Conservation (phyloP, 2,888 invertebrate genomes). For the Drosophila meridionalis region DNA sequence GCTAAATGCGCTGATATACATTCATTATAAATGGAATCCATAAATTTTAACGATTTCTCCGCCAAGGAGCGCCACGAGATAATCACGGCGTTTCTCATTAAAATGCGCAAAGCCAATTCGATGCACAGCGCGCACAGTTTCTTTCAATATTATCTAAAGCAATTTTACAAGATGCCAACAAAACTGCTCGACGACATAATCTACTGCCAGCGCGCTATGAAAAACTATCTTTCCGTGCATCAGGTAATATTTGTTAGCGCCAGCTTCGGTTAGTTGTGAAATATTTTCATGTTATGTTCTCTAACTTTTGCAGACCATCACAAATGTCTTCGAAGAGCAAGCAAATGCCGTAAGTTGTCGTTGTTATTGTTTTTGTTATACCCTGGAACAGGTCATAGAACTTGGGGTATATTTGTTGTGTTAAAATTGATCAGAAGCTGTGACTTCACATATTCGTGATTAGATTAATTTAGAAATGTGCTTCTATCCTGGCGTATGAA, state of each 20-base stretch:
- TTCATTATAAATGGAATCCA: conserved; percentile 50
- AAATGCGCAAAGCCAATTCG: conserved; percentile 57
- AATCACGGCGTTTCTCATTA: conserved; percentile 56
- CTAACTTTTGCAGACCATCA: conserved; percentile 50
- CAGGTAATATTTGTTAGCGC: conserved; percentile 37
- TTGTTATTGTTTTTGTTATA: not conserved
- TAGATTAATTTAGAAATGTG: not conserved
- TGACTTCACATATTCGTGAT: not conserved
- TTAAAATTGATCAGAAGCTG: too few relatives aligned
- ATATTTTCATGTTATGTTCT: not conserved
- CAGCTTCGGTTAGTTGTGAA: too few relatives aligned
- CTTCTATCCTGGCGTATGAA: not conserved
- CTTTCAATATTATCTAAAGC: conserved; percentile 60
- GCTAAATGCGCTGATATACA: not conserved
- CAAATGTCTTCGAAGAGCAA: conserved; percentile 29
- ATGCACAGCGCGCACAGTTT: conserved; percentile 52
- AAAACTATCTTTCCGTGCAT: conserved; percentile 49
- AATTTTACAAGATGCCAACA: conserved; percentile 61
- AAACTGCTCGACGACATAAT: conserved; percentile 58
- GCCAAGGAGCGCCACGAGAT: conserved; percentile 61
- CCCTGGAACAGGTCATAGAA: not conserved
- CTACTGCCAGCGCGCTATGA: conserved; percentile 66
- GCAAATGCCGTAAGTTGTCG: conserved; percentile 47
- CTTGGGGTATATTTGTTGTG: not conserved
- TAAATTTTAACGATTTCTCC: conserved; percentile 67